Base-by-base conservation (phyloP, 2,888 invertebrate species). In the Meiosimyza decipiens region DNA sequence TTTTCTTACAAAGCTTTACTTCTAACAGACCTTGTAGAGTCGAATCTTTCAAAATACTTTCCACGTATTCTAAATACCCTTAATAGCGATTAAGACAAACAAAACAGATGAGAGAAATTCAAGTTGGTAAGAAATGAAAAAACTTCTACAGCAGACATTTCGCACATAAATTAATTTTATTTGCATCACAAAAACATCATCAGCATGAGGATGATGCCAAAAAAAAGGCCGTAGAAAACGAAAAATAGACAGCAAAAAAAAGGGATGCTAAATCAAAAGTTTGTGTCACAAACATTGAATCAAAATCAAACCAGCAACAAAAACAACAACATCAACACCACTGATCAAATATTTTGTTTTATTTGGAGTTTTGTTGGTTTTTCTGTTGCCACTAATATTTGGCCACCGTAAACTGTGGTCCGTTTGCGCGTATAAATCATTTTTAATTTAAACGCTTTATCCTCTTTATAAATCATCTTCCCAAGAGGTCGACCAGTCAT, bases 371-470 rank as follows among this genome's bases (percentile, higher is more conserved):
- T 28, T 28, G 59, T 59, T 63, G 62, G 15, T 49, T 40, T 49
- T 63, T 47, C 47, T 1, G 60, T 40, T 40, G 40, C 28, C 28
- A 28, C 28, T 28, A 28, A 28, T 3, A 28, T 28, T 11, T 18
- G 12, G 55, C 55, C n/a, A 16, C 18, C 55, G 28, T 18, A 18
- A 57, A 62, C 33, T 62, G 47, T n/a, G 11, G 62, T 40, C 62
- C 62, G 9, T 12, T 15, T 7, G 51, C 47, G 59, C 68, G 18
- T 78, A 80, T 82, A 80, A 81, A 82, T 81, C 81, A 81, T 81
- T 81, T 81, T 80, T 77, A 82, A 82, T 82, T 82, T 81, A 82
- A 81, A 80, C 82, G 79, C 79, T 82, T 82, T 81, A 80, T 80
- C 79, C 76, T 71, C 77, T 75, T 79, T 79, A 82, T 81, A 81